These are phyloP conservation scores for Drymodes brunneopygia DNA, from an alignment of 2,113 vertebrate genomes.

Conservation along the genomic window DNA sequence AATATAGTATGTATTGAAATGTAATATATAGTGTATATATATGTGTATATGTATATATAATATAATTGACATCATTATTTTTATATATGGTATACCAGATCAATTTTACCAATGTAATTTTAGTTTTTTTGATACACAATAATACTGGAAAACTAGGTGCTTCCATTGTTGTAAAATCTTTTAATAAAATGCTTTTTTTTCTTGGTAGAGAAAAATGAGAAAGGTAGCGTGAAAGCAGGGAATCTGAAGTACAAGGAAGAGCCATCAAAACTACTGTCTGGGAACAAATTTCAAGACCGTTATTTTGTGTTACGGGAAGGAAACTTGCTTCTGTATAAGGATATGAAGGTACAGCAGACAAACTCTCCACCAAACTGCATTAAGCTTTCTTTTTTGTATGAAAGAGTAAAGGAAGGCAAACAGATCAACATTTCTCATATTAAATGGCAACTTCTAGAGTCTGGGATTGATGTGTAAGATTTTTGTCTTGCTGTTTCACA, in stretches of 20 bases:
- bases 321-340: slow-evolving; percentile 88
- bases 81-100: background rate
- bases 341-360: slow-evolving; percentile 81
- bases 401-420: background rate
- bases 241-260: slow-evolving; percentile 88
- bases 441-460: background rate
- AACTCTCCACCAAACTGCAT: background rate
- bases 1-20: background rate
- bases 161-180: background rate
- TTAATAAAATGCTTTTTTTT: background rate
- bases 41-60: background rate
- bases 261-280: slow-evolving; percentile 87
- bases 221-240: slow-evolving; percentile 73
- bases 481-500: background rate
- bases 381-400: background rate
- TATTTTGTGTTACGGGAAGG: slow-evolving; percentile 82
- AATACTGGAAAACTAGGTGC: background rate
- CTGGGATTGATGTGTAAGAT: background rate
- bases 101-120: background rate
- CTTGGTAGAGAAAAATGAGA: slow-evolving; percentile 63
- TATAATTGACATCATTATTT: background rate
- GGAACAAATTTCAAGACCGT: slow-evolving; percentile 93
- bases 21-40: background rate
- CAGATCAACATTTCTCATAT: background rate
- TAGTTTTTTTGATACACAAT: background rate